These are phyloP conservation scores for Eupsittula cactorum DNA, from an alignment of 2,113 vertebrate genomes.

Conservation along the genomic window DNA sequence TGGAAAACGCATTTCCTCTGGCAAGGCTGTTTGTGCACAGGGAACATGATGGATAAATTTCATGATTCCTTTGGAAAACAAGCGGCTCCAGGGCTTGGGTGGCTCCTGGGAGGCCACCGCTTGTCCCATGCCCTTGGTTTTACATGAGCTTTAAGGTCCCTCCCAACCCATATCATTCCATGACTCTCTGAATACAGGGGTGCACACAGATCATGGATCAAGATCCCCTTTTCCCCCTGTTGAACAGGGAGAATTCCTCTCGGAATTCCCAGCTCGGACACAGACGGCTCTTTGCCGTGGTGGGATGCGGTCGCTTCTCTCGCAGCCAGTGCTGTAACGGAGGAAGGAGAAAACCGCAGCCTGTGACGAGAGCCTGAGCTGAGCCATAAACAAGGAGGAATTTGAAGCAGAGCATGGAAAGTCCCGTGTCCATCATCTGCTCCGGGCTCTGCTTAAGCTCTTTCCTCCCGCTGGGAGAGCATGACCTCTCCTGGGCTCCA, in stretches of 20 bases:
- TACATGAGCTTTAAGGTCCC: neutral
- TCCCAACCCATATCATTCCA: neutral
- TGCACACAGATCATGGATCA: accelerated
- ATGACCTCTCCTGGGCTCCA: neutral
- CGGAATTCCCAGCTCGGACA: neutral
- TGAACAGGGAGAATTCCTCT: accelerated
- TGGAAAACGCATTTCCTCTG: slow-evolving; percentile 35
- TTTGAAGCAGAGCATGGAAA: neutral
- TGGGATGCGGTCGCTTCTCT: neutral
- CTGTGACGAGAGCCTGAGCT: neutral
- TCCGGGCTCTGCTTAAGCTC: neutral
- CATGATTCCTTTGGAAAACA: neutral
- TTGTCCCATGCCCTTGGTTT: neutral
- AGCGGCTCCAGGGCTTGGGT: neutral
- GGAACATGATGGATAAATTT: neutral
- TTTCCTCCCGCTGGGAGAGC: neutral
- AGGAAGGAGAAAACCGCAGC: neutral
- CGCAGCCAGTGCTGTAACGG: neutral
- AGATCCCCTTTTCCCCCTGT: neutral
- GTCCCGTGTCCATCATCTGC: neutral
- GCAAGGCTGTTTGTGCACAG: neutral
- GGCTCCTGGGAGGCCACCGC: neutral
- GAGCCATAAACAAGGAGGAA: neutral
- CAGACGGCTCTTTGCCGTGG: neutral
- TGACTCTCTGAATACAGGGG: neutral